A percentile compares a stretch with the other conserved stretches of the same genome.
Evolutionary conservation across 2,888 invertebrate species (phyloP).

Genomic region (Nomada ferruginata): DNA sequence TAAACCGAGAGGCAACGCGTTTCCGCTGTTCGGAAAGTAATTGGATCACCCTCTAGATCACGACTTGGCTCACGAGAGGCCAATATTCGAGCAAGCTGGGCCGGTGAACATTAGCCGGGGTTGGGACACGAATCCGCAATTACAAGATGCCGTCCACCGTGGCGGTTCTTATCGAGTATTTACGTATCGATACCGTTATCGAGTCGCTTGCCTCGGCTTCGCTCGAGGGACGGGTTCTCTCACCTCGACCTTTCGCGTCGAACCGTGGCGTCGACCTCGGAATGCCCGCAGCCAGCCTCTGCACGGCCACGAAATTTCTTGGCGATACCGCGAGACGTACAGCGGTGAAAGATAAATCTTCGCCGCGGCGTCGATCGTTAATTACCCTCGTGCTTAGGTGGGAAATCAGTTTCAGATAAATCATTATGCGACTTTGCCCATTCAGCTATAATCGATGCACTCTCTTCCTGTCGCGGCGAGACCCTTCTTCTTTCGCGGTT

Average conservation of each 20-base stretch:
- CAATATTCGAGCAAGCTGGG: constrained; percentile 62
- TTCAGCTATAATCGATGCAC: not conserved
- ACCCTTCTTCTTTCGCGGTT: constrained; percentile 20
- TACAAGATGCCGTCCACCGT: constrained; percentile 69
- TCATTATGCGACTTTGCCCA: constrained; percentile 51
- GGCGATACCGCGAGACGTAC: constrained; percentile 34
- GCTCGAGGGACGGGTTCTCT: constrained; percentile 42
- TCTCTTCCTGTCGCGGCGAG: not conserved
- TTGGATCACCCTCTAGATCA: constrained; percentile 70
- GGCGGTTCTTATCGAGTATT: constrained; percentile 71
- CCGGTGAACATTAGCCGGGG: constrained; percentile 63
- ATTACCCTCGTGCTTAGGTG: constrained; percentile 70
- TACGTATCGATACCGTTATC: constrained; percentile 74
- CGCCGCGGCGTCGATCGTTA: constrained; percentile 66
- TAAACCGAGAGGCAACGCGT: constrained; percentile 50
- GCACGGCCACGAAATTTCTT: constrained; percentile 56
- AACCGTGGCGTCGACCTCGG: constrained; percentile 65
- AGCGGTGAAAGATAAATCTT: constrained; percentile 66
- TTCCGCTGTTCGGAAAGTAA: constrained; percentile 64
- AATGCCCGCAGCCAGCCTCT: constrained; percentile 46
- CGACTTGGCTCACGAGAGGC: constrained; percentile 46
- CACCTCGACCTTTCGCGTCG: constrained; percentile 58
- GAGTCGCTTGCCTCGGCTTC: constrained; percentile 40
- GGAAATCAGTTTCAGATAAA: constrained; percentile 73
- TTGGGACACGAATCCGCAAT: constrained; percentile 77